Evolutionary conservation across 2,888 invertebrate genomes (phyloP).

Genomic region (Trachelus iudaicus): DNA sequence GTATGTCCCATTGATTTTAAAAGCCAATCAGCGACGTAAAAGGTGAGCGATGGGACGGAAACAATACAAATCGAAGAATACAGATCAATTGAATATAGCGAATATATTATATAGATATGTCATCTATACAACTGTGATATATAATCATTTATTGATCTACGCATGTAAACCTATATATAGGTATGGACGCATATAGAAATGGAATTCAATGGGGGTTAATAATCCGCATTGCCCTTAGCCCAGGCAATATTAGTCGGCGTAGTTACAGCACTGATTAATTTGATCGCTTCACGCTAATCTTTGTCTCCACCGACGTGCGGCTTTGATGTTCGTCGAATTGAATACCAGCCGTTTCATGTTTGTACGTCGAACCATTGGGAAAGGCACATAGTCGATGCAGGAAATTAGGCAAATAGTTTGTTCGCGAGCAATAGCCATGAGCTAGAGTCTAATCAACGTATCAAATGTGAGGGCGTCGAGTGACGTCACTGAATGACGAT

Average conservation of each 20-base stretch:
- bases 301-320: constrained; percentile 28
- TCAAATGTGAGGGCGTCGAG: not conserved
- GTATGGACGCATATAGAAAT: not conserved
- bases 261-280: constrained; percentile 2
- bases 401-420: constrained; percentile 34
- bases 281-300: constrained; percentile 25
- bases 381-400: constrained; percentile 33
- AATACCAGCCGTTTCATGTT: not conserved
- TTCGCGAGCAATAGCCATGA: not conserved
- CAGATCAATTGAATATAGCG: not conserved
- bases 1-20: not conserved
- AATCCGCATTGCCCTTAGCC: not conserved
- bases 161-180: not conserved
- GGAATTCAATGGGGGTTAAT: not conserved
- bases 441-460: not conserved
- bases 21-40: not conserved
- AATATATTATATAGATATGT: not conserved
- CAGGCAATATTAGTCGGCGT: not conserved
- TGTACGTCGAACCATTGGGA: constrained; percentile 9
- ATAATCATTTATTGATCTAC: not conserved
- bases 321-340: constrained; percentile 21
- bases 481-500: not conserved
- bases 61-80: not conserved
- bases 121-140: not conserved
- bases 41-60: not conserved